Evolutionary conservation across 1,140 invertebrate species (phyloP).

Genomic region (Hyles euphorbiae): DNA sequence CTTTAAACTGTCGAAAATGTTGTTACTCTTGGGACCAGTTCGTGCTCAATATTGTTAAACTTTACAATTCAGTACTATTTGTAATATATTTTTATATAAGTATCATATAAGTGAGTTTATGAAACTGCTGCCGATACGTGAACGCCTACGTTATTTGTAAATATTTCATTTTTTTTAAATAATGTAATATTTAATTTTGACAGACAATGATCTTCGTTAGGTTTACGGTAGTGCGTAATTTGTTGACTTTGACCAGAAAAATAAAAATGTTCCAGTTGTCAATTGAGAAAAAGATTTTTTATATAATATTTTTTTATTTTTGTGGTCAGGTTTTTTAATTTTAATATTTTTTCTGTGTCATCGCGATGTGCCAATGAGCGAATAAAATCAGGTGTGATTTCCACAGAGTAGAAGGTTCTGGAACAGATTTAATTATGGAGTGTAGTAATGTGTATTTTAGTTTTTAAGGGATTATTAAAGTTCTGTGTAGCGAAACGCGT

Average conservation of each 20-base stretch:
- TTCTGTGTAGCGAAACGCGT: conserved; percentile 52
- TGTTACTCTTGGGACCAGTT: conserved; percentile 39
- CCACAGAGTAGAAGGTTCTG: conserved; percentile 1
- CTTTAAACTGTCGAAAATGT: conserved; percentile 39
- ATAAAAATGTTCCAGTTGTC: conserved; percentile 1
- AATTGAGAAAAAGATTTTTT: not conserved
- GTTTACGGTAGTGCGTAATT: conserved; percentile 26
- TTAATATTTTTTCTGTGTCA: conserved; percentile 53
- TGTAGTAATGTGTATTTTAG: not conserved
- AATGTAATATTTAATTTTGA: conserved; percentile 44
- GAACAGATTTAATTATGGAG: conserved; percentile 9
- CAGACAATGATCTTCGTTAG: conserved; percentile 55
- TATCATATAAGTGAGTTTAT: conserved; percentile 36
- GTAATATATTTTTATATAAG: conserved; percentile 27
- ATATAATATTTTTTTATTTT: conserved; percentile 20
- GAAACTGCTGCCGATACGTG: conserved; percentile 45
- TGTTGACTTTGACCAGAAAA: conserved; percentile 7
- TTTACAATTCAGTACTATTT: conserved; percentile 4
- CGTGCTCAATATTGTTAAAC: conserved; percentile 50
- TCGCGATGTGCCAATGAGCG: conserved; percentile 65
- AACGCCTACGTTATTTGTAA: conserved; percentile 45
- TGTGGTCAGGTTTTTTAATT: conserved; percentile 24
- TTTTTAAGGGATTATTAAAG: conserved; percentile 11
- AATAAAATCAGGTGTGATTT: conserved; percentile 16
- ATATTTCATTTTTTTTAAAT: conserved; percentile 39